These are phyloP conservation scores for Lepidocyrtinus sp. DNA, from an alignment of 2,888 invertebrate species.

Conservation along the genomic window DNA sequence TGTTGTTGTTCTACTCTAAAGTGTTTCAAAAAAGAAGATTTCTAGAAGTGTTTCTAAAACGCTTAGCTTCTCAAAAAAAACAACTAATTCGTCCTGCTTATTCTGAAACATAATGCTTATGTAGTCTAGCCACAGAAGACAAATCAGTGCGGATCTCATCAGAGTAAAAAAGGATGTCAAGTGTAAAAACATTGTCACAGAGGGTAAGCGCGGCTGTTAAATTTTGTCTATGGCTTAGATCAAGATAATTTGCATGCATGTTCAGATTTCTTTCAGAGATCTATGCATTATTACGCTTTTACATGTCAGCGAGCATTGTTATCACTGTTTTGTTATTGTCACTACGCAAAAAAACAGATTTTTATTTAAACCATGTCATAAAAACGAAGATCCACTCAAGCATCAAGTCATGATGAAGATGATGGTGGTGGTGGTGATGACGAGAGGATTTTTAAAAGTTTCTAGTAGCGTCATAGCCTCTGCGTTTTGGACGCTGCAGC, in stretches of 20 bases:
- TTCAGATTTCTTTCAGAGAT: neutral
- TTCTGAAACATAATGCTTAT: too few relatives aligned
- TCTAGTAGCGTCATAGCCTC: neutral
- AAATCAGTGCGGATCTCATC: too few relatives aligned
- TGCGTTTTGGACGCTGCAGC: neutral
- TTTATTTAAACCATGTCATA: constrained; percentile 5
- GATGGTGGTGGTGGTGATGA: too few relatives aligned
- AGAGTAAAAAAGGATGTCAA: neutral
- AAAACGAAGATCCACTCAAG: neutral
- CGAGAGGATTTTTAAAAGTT: too few relatives aligned
- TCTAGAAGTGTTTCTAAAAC: too few relatives aligned
- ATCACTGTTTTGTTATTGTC: neutral
- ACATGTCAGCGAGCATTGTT: constrained; percentile 8
- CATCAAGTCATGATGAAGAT: neutral
- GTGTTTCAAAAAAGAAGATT: too few relatives aligned
- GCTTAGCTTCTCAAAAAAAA: too few relatives aligned
- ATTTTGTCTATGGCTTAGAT: neutral
- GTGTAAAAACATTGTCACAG: constrained; percentile 16
- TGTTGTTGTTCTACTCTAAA: too few relatives aligned
- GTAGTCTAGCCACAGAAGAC: too few relatives aligned
- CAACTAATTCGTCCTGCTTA: too few relatives aligned
- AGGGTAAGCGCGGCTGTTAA: constrained; percentile 6
- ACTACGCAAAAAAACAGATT: neutral
- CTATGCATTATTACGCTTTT: neutral
- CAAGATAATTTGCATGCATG: neutral